Evolutionary conservation across 2,797 vertebrate species (phyloP).

Genomic region (Rhinatrema bivittatum): DNA sequence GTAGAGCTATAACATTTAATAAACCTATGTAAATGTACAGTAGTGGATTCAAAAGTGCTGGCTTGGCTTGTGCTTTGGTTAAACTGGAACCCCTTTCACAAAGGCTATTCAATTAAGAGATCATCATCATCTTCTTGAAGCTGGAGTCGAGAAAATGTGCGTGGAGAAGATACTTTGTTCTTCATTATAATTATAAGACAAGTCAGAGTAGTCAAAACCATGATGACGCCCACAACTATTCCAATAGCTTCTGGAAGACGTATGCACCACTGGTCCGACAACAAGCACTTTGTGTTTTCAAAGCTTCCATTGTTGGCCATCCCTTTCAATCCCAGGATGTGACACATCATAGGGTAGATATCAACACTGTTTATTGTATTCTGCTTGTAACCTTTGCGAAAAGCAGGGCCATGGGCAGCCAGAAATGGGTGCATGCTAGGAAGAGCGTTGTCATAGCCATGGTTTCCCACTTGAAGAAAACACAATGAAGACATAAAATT

Average conservation of each 20-base stretch:
- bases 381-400: constrained; percentile 59
- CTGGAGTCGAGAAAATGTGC: constrained; percentile 67
- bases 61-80: too few species aligned
- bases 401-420: constrained; percentile 77
- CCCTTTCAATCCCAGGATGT: constrained; percentile 65
- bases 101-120: constrained; percentile 62
- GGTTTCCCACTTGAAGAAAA: constrained; percentile 82
- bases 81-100: rapidly evolving
- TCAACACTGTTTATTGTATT: constrained; percentile 68
- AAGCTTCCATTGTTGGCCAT: constrained; percentile 82
- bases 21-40: too few species aligned
- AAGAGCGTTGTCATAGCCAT: constrained; percentile 85
- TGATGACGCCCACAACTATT: constrained; percentile 63
- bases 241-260: constrained; percentile 57
- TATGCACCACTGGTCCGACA: constrained; percentile 65
- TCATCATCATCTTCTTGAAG: constrained; percentile 69
- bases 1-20: too few species aligned
- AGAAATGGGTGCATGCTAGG: constrained; percentile 93
- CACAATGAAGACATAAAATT: constrained; percentile 2
- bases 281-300: constrained; percentile 57
- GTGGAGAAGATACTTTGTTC: constrained; percentile 22
- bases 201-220: constrained; percentile 62
- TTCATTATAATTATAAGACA: constrained; percentile 60
- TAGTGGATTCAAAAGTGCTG: too few species aligned
- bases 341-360: constrained; percentile 92